A percentile compares a stretch with the other conserved stretches of the same genome.
These are phyloP conservation scores for Calameuta idolon DNA, from an alignment of 2,888 invertebrate genomes.

Conservation along the genomic window DNA sequence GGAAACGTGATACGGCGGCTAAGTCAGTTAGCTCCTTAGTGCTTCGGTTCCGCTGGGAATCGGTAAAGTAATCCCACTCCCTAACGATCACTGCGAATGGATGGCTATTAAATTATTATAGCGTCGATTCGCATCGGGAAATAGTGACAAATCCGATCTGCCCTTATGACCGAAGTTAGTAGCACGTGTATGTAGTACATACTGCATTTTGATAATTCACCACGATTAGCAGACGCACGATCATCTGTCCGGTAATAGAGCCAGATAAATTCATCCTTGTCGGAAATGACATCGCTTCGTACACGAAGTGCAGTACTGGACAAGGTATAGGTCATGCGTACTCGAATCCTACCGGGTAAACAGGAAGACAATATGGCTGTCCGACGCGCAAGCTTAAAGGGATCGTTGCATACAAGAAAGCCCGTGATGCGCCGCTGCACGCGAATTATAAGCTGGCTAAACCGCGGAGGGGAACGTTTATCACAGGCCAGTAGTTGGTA, in stretches of 20 bases:
- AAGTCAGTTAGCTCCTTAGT: conserved; percentile 66
- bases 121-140: conserved; percentile 47
- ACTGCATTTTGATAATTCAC: neutral
- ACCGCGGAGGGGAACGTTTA: conserved; percentile 19
- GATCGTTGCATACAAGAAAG: neutral
- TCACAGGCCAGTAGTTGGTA: neutral
- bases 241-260: neutral
- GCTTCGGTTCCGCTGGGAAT: conserved; percentile 57
- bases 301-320: neutral
- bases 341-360: conserved; percentile 5
- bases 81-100: conserved; percentile 53
- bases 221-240: neutral
- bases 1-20: conserved; percentile 62
- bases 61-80: conserved; percentile 44
- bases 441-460: conserved; percentile 33
- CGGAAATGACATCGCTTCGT: neutral
- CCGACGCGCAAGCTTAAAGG: neutral
- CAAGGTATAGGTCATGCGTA: neutral
- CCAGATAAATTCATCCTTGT: neutral
- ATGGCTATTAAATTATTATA: conserved; percentile 65
- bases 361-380: neutral
- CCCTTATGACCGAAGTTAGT: conserved; percentile 17
- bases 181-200: neutral
- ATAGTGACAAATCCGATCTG: conserved; percentile 66
- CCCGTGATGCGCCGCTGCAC: conserved; percentile 20